Evolutionary conservation across 2,888 invertebrate genomes (phyloP), one percentile per base, ranked within the genome.

Genomic region (Lasioglossum oenotherae): DNA sequence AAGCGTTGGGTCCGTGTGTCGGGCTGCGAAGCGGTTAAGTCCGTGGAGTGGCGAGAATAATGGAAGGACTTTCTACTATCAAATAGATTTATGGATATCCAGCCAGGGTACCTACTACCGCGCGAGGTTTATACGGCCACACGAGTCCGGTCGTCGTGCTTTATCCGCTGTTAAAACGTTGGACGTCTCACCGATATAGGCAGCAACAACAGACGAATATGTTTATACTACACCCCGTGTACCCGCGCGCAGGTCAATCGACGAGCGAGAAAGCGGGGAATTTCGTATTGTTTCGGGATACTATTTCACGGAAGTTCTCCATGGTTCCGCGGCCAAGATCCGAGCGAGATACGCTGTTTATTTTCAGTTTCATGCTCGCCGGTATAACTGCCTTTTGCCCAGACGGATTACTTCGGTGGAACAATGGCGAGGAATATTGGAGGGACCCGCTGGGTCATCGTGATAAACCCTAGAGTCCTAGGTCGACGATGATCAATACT

Each of bases 41-140:
- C 92, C 90, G 84, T 89, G 86, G 90, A 90, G 92, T 86, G 90
- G 86, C 88, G 90, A 91, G 92, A 93, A 94, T 94, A 94, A 94
- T 93, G 92, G 92, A 92, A 90, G 92, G 91, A 94, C 95, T 95
- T 94, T 95, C 94, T 94, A 94, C 94, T 93, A 94, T 93, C 93
- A 93, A 93, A 91, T 93, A 94, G 94, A 94, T 95, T 95, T 94
- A 94, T 94, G 94, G 93, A 94, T 93, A 93, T 93, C 93, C 92
- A 90, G 89, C 90, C 91, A 8, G 90, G 69, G 91, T 90, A 90
- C 89, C 89, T 85, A 91, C 91, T 91, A 89, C 90, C 87, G n/a
- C n/a, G n/a, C n/a, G 89, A 91, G 89, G 90, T 91, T 89, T 88
- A 87, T 91, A 91, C 75, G 80, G 89, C 88, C 89, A 80, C 85